phyloP scores from a whole-genome alignment of 1,140 invertebrate genomes.

The Brachionus plicatilis region DNA sequence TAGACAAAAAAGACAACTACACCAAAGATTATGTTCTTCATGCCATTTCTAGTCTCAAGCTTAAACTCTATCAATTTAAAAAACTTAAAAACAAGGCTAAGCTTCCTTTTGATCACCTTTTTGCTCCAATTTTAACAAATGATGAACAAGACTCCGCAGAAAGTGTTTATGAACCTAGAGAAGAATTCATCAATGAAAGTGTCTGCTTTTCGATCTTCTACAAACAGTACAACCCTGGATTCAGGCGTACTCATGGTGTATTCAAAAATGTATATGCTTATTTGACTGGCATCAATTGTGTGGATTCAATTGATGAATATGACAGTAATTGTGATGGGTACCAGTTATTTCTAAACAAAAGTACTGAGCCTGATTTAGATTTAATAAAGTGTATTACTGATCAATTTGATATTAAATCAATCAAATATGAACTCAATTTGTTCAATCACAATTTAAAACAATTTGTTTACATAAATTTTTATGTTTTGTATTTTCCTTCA shows the following conservation, averaged over 20 bases:
- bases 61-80: neutral
- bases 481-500: conserved; percentile 20
- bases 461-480: conserved; percentile 28
- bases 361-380: neutral
- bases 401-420: conserved; percentile 15
- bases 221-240: neutral
- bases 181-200: conserved; percentile 2
- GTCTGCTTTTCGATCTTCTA: neutral
- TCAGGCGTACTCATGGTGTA: neutral
- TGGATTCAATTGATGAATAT: neutral
- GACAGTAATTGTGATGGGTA: neutral
- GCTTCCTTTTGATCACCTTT: neutral
- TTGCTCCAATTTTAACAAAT: neutral
- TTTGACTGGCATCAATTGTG: neutral
- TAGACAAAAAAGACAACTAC: neutral
- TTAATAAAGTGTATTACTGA: neutral
- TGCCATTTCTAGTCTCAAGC: neutral
- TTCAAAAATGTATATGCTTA: neutral
- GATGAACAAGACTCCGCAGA: neutral
- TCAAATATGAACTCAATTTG: neutral
- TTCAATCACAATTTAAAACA: conserved; percentile 24
- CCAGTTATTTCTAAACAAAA: neutral
- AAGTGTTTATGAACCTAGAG: neutral
- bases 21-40: neutral
- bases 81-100: neutral